phyloP scores from a whole-genome alignment of 2,113 vertebrate species.

The Paramormyrops kingsleyae region DNA sequence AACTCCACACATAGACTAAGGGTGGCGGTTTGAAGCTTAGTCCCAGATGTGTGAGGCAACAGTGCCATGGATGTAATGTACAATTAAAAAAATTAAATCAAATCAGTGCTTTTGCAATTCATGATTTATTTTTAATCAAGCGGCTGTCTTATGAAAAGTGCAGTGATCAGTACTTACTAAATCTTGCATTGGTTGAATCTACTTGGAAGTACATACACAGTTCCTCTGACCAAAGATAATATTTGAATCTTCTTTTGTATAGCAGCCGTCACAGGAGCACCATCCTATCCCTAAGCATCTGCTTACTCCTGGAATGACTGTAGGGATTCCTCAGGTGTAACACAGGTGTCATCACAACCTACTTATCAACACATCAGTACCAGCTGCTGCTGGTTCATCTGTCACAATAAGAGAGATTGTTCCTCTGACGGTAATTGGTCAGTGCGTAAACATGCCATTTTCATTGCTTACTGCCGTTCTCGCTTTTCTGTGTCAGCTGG shows the following conservation, averaged over 20 bases:
- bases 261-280: neutral
- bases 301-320: slow-evolving; percentile 21
- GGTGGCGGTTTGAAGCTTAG: neutral
- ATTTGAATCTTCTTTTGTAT: neutral
- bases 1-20: neutral
- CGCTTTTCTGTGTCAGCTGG: neutral
- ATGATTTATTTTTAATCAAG: neutral
- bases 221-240: neutral
- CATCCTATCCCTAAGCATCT: slow-evolving; percentile 29
- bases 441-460: slow-evolving; percentile 35
- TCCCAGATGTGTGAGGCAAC: neutral
- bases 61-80: neutral
- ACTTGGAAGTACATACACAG: neutral
- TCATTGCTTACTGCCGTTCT: slow-evolving; percentile 27
- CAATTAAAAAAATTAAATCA: neutral
- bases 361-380: slow-evolving; percentile 31
- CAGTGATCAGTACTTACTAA: neutral
- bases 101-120: neutral
- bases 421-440: slow-evolving; percentile 51
- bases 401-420: slow-evolving; percentile 34
- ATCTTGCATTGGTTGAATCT: neutral
- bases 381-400: slow-evolving; percentile 46
- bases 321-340: neutral
- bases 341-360: slow-evolving; percentile 32
- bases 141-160: neutral